These are phyloP conservation scores for Formica selysi DNA, from an alignment of 1,140 invertebrate genomes.

Conservation along the genomic window DNA sequence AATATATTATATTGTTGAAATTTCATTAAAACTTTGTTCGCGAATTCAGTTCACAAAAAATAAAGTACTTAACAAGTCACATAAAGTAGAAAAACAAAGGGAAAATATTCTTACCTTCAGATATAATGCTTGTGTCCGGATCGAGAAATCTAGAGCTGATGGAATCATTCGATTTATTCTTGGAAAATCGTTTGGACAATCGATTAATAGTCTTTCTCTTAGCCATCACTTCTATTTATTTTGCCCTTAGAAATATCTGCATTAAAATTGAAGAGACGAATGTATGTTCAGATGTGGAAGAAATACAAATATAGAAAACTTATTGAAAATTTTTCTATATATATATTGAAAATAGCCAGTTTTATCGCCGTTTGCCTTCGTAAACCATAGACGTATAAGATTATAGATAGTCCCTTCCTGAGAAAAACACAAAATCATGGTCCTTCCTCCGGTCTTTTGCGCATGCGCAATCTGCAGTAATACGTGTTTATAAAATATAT, in stretches of 20 bases:
- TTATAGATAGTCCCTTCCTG: no score
- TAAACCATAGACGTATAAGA: no score
- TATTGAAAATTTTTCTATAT: no score
- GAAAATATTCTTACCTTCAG: slow-evolving; percentile 15
- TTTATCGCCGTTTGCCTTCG: no score
- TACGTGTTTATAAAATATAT: no score
- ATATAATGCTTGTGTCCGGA: slow-evolving; percentile 26
- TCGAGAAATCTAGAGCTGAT: slow-evolving; percentile 34
- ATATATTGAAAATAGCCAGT: no score
- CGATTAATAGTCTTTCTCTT: slow-evolving; percentile 44
- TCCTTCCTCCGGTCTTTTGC: no score
- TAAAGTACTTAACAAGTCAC: no score
- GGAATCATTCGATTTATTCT: not conserved
- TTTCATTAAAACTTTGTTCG: not conserved
- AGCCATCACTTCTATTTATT: slow-evolving; percentile 29
- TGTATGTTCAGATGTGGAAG: no score
- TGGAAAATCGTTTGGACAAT: not conserved
- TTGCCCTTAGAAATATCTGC: not conserved
- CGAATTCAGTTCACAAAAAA: not conserved
- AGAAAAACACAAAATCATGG: no score
- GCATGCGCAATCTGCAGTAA: no score
- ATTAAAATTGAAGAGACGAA: not conserved
- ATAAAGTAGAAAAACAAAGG: not conserved
- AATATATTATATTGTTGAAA: not conserved
- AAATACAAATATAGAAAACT: no score